Percentiles rank a stretch among this genome's conserved stretches.
Evolutionary conservation across 92 coral and sea anemone genomes (phyloP).

Genomic region (Isaurus tuberculatus): DNA sequence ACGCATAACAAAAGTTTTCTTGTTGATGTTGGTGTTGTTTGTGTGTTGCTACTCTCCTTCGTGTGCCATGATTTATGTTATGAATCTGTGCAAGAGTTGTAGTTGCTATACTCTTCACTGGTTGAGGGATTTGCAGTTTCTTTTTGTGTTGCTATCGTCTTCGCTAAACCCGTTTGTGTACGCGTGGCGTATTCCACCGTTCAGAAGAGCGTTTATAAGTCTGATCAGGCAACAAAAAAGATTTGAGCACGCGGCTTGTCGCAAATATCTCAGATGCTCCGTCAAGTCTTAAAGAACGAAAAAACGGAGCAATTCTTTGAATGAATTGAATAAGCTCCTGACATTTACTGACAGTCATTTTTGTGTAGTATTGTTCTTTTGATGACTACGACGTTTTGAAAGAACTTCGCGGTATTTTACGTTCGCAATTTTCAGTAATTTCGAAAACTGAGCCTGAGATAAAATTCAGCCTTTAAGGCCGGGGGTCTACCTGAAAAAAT

Average conservation of each 20-base stretch:
- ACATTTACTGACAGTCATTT: background rate
- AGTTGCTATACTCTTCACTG: slow-evolving; percentile 70
- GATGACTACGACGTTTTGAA: no score
- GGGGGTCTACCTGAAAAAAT: no score
- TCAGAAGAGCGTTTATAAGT: slow-evolving; percentile 61
- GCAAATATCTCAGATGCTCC: background rate
- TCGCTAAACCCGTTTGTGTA: slow-evolving; percentile 77
- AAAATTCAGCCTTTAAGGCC: no score
- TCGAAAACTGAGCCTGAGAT: no score
- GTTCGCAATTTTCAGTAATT: no score
- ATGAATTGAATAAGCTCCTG: background rate
- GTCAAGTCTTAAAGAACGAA: background rate
- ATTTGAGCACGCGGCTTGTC: background rate
- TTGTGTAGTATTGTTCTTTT: no score
- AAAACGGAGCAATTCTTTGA: background rate
- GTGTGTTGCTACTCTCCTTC: slow-evolving; percentile 77
- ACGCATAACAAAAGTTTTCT: slow-evolving; percentile 66
- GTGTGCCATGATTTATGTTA: slow-evolving; percentile 64
- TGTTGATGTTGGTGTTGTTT: slow-evolving; percentile 71
- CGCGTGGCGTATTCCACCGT: slow-evolving; percentile 79
- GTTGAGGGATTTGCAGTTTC: slow-evolving; percentile 74
- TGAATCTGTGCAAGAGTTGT: slow-evolving; percentile 72
- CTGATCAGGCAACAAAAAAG: background rate
- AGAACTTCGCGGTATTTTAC: no score
- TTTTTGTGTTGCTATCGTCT: slow-evolving; percentile 65